These are phyloP conservation scores for Ginglymostoma cirratum DNA, from an alignment of 2,113 vertebrate genomes.

Conservation along the genomic window DNA sequence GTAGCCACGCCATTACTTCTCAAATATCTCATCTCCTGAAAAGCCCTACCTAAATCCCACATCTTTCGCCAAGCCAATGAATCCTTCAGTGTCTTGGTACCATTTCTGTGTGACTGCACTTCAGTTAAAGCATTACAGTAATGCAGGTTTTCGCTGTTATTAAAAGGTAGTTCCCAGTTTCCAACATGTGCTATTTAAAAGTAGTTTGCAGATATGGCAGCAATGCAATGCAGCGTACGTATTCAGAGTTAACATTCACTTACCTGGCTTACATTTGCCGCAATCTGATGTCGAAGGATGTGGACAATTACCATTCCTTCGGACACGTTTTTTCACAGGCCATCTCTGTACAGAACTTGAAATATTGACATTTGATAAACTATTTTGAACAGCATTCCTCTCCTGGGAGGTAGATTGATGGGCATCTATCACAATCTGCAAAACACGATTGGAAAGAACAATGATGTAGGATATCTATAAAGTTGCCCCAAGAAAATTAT, in stretches of 20 bases:
- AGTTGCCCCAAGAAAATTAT: background rate
- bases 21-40: background rate
- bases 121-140: background rate
- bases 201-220: background rate
- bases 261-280: background rate
- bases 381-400: background rate
- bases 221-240: background rate
- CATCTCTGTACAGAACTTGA: too few species aligned
- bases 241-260: background rate
- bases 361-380: background rate
- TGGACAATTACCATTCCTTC: background rate
- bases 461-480: background rate
- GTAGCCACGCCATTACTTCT: background rate
- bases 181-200: background rate
- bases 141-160: background rate
- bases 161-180: background rate
- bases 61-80: background rate
- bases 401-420: background rate
- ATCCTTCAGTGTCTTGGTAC: background rate
- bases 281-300: rapidly evolving
- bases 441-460: background rate
- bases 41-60: background rate
- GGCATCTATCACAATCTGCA: background rate
- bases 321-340: background rate
- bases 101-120: background rate